Evolutionary conservation across 2,113 vertebrate species (phyloP), one percentile per base, ranked within the genome.

Genomic region (Sitta europaea): DNA sequence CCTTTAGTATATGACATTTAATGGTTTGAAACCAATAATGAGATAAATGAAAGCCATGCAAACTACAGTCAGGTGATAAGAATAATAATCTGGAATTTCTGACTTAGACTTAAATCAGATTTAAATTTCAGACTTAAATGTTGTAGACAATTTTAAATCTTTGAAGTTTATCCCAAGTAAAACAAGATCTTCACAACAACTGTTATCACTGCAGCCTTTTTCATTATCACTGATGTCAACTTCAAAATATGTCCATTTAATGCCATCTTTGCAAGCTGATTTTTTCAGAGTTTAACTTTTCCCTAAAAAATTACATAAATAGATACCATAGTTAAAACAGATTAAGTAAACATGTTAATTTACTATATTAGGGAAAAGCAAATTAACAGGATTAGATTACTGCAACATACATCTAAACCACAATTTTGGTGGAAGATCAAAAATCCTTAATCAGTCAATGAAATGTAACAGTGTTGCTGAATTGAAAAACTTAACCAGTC

Each of bases 41-140:
- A 59, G 16, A 54, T 3, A 73, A 53, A 38, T 35, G 9, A 72
- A 91, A 62, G 5, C 3, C 17, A 25, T 25, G 28, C 5, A 42
- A 17, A 40, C 16, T 45, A 45, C 11, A 45, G 8, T 29, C 65
- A 12, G 4, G 3, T 50, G 21, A 40, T 35, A 45, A 88, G 14
- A 86, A 38, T 43, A 71, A 55, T 27, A 66, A 66, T 15, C 5
- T 15, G 13, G 23, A 66, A 75, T 20, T 57, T 75, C 31, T 79
- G 5, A 1, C 1, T n/a, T 59, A 50, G 29, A 27, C 0, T 4
- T 57, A 61, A 66, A 53, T 48, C 16, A n/a, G 6, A 45, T 35
- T 72, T 68, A 36, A 38, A 53, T 10, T 62, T 70, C 21, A 63
- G 11, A 48, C 12, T 58, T 72, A 36, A 63, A 63, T n/a, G 29